These are phyloP conservation scores for Argyresthia goedartella DNA, from an alignment of 2,888 invertebrate genomes.

Conservation along the genomic window DNA sequence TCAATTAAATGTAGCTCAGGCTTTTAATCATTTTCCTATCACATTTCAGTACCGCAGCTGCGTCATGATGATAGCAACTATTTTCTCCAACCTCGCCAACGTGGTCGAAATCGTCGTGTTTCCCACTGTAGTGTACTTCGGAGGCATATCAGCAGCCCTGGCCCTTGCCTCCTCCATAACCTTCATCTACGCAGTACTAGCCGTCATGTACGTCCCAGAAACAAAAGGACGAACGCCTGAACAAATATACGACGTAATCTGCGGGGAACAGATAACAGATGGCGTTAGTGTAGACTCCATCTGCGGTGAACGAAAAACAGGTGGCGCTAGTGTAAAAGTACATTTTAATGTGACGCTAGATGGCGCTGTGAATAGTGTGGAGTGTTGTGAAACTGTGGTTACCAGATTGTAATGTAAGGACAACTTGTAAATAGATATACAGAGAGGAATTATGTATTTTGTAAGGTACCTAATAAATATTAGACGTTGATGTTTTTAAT, in stretches of 20 bases:
- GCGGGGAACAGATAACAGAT: slow-evolving; percentile 11
- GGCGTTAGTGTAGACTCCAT: slow-evolving; percentile 10
- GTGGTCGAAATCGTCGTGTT: slow-evolving; percentile 32
- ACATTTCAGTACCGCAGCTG: slow-evolving; percentile 37
- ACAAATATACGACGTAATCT: slow-evolving; percentile 25
- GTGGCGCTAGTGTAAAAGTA: no score
- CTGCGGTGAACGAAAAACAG: no score
- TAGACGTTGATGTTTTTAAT: no score
- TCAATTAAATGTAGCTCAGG: no score
- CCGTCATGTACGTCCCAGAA: slow-evolving; percentile 27
- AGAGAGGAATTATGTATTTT: no score
- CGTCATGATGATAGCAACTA: slow-evolving; percentile 30
- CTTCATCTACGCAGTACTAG: slow-evolving; percentile 25
- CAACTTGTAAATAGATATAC: no score
- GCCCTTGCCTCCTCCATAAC: slow-evolving; percentile 28
- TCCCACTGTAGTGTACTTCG: slow-evolving; percentile 21
- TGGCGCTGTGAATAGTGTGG: no score
- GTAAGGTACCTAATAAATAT: no score
- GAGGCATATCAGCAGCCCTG: slow-evolving; percentile 18
- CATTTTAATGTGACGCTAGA: no score
- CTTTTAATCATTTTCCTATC: no score
- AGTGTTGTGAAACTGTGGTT: no score
- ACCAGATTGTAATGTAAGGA: no score
- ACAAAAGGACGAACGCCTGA: slow-evolving; percentile 24
- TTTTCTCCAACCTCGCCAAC: slow-evolving; percentile 29